phyloP scores from a whole-genome alignment of 2,888 invertebrate genomes.

The Eupithecia exiguata region DNA sequence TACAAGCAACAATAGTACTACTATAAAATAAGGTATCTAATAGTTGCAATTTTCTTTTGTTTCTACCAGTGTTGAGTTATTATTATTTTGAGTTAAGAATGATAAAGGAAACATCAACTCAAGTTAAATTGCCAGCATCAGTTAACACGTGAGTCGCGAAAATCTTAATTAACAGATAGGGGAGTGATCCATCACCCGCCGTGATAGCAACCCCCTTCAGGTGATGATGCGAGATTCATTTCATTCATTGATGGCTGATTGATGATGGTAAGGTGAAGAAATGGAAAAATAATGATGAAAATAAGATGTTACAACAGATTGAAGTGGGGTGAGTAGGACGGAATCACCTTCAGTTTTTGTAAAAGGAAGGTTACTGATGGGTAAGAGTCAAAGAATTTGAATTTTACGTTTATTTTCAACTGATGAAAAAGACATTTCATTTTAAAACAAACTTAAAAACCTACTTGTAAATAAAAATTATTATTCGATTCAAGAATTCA shows the following conservation, averaged over 20 bases:
- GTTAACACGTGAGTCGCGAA: constrained; percentile 79
- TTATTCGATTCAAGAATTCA: too few species aligned
- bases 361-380: background rate
- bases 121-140: constrained; percentile 78
- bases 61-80: background rate
- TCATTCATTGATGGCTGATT: constrained; percentile 60
- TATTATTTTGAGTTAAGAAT: background rate
- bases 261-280: constrained; percentile 22
- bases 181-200: constrained; percentile 70
- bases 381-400: too few species aligned
- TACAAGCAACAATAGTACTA: too few species aligned
- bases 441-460: too few species aligned
- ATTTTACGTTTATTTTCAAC: too few species aligned
- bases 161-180: constrained; percentile 84
- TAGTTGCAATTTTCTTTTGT: background rate
- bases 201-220: constrained; percentile 41
- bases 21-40: background rate
- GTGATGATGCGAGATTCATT: constrained; percentile 41
- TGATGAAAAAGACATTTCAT: too few species aligned
- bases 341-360: background rate
- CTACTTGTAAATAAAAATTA: too few species aligned
- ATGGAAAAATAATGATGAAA: background rate
- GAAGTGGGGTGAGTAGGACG: background rate
- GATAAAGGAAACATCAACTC: constrained; percentile 45
- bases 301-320: background rate